Evolutionary conservation across 2,888 invertebrate genomes (phyloP).

Genomic region (Caenorhabditis afra): DNA sequence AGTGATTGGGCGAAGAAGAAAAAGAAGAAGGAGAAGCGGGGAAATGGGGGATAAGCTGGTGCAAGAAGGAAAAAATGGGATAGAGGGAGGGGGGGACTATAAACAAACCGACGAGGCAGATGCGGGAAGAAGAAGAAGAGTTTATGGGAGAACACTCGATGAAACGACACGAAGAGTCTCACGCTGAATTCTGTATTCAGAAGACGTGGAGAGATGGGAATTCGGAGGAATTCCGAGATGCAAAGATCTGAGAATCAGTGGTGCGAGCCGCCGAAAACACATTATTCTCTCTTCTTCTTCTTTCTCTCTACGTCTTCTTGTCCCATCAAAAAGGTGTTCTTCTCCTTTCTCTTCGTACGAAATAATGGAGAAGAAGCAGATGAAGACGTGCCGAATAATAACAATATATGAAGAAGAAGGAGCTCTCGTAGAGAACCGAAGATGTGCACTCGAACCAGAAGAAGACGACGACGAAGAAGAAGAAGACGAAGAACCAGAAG

Average conservation of each 20-base stretch:
- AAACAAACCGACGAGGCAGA: conserved; percentile 39
- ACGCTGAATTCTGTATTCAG: not conserved
- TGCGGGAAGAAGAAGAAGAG: conserved; percentile 10
- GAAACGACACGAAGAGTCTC: conserved; percentile 5
- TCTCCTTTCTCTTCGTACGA: not conserved
- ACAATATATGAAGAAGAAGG: conserved; percentile 16
- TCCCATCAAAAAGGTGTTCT: conserved; percentile 3
- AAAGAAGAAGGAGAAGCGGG: not conserved
- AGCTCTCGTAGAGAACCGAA: conserved; percentile 21
- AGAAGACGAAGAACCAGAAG: conserved; percentile 10
- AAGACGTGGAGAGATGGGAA: conserved; percentile 2
- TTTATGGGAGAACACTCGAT: conserved; percentile 11
- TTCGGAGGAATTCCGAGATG: not conserved
- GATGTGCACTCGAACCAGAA: not conserved
- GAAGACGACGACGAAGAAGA: too few species aligned
- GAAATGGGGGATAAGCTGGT: conserved; percentile 38
- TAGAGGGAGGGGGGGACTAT: conserved; percentile 37
- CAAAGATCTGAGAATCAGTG: not conserved
- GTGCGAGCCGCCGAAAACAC: too few species aligned
- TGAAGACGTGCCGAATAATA: conserved; percentile 37
- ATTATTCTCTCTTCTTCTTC: conserved; percentile 2
- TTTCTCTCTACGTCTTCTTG: too few species aligned
- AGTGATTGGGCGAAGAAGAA: conserved; percentile 38
- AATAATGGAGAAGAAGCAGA: conserved; percentile 11
- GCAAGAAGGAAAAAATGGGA: conserved; percentile 22